Evolutionary conservation across 2,797 vertebrate species (phyloP).

Genomic region (Coendou prehensilis): DNA sequence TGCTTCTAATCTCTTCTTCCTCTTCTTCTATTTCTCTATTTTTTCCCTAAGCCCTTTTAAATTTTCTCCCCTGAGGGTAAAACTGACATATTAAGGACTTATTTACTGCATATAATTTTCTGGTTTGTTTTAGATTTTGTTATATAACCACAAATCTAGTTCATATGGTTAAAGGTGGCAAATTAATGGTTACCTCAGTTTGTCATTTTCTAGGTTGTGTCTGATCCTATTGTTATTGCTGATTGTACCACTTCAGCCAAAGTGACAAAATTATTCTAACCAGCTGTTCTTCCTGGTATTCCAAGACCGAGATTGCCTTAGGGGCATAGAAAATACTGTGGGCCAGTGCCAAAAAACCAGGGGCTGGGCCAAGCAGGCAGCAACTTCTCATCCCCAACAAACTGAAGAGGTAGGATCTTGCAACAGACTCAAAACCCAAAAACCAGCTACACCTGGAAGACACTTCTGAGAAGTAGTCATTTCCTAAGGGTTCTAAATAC

Average conservation of each 20-base stretch:
- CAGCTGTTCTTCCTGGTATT: neutral
- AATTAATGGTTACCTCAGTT: too few species aligned
- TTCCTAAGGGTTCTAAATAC: neutral
- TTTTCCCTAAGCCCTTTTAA: neutral
- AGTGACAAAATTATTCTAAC: neutral
- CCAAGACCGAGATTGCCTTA: neutral
- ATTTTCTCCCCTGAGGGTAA: too few species aligned
- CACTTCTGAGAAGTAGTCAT: neutral
- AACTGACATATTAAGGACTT: too few species aligned
- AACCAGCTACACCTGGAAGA: neutral
- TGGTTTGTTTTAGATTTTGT: too few species aligned
- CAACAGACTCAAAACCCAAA: neutral
- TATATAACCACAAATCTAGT: too few species aligned
- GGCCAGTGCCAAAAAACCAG: neutral
- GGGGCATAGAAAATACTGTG: neutral
- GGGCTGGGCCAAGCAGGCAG: neutral
- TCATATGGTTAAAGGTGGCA: too few species aligned
- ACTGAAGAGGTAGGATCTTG: neutral
- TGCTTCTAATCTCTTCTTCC: neutral
- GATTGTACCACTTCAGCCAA: neutral
- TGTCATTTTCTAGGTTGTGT: too few species aligned
- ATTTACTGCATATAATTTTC: too few species aligned
- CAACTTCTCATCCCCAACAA: neutral
- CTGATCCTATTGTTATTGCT: too few species aligned
- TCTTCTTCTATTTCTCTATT: neutral